A percentile compares a stretch with the other conserved stretches of the same genome.
These are phyloP conservation scores for Sylvilagus bachmani DNA, from an alignment of 2,113 vertebrate species.

Conservation along the genomic window DNA sequence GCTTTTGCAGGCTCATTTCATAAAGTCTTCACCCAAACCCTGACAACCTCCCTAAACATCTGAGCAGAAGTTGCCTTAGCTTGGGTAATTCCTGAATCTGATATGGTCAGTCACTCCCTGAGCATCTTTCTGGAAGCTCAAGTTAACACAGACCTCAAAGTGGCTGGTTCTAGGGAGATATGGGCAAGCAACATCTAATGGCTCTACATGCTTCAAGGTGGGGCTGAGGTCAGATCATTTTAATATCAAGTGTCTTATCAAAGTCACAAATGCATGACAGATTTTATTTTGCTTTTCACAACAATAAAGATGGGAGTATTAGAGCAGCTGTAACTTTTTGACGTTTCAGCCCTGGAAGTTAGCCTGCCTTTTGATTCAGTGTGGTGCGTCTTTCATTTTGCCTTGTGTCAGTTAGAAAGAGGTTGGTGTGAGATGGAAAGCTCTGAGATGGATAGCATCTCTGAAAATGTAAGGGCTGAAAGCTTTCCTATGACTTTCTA, in stretches of 20 bases:
- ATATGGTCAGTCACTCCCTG: not conserved
- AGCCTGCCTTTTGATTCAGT: not conserved
- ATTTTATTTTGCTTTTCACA: constrained; percentile 10
- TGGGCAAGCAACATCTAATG: not conserved
- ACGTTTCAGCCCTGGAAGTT: not conserved
- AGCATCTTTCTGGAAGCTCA: not conserved
- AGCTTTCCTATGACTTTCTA: not conserved
- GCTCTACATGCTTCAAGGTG: not conserved
- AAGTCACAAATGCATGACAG: not conserved
- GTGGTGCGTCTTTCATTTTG: not conserved
- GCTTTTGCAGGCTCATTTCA: not conserved
- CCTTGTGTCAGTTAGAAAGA: not conserved
- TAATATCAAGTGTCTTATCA: not conserved
- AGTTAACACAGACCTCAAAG: not conserved
- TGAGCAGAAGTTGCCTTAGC: not conserved
- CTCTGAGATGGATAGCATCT: not conserved
- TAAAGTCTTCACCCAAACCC: not conserved
- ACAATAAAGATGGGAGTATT: not conserved
- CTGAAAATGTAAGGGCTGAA: constrained; percentile 15
- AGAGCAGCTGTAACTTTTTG: not conserved
- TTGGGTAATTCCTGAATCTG: not conserved
- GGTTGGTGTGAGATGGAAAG: not conserved
- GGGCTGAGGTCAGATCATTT: not conserved
- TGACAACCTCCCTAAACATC: not conserved
- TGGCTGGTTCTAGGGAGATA: not conserved